Evolutionary conservation across 2,113 vertebrate species (phyloP).

Genomic region (Casuarius casuarius): DNA sequence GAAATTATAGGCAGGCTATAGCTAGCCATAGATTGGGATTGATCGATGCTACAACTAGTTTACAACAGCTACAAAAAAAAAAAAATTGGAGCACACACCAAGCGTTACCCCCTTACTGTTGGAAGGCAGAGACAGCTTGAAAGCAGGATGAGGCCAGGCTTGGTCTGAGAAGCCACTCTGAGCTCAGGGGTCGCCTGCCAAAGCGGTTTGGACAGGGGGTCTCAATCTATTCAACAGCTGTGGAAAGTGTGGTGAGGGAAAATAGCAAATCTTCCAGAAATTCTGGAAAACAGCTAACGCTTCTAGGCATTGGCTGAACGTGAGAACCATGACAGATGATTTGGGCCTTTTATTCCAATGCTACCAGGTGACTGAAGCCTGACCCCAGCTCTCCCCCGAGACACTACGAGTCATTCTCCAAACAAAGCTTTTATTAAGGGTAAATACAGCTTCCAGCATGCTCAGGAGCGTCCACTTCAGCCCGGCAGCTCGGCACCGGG

Average conservation of each 20-base stretch:
- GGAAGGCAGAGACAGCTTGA: not conserved
- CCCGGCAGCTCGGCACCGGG: not conserved
- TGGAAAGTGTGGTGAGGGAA: not conserved
- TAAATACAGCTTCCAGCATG: fast-evolving
- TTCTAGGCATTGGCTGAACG: too few relatives aligned
- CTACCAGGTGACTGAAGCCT: fast-evolving
- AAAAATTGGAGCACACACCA: not conserved
- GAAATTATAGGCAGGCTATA: not conserved
- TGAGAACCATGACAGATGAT: fast-evolving
- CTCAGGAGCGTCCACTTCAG: not conserved
- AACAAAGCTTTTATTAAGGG: fast-evolving
- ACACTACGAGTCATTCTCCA: fast-evolving
- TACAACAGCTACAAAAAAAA: not conserved
- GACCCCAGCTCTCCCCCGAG: not conserved
- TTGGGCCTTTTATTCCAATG: not conserved
- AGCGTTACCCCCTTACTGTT: not conserved
- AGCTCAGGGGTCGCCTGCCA: not conserved
- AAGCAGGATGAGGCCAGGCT: not conserved
- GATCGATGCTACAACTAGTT: not conserved
- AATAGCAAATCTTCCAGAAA: not conserved
- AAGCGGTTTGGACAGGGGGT: not conserved
- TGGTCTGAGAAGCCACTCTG: not conserved
- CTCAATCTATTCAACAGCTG: fast-evolving
- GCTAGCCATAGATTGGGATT: not conserved
- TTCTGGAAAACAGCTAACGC: not conserved